Evolutionary conservation across 2,888 invertebrate genomes (phyloP), one percentile per base, ranked within the genome.

Genomic region (Fragum fragum): DNA sequence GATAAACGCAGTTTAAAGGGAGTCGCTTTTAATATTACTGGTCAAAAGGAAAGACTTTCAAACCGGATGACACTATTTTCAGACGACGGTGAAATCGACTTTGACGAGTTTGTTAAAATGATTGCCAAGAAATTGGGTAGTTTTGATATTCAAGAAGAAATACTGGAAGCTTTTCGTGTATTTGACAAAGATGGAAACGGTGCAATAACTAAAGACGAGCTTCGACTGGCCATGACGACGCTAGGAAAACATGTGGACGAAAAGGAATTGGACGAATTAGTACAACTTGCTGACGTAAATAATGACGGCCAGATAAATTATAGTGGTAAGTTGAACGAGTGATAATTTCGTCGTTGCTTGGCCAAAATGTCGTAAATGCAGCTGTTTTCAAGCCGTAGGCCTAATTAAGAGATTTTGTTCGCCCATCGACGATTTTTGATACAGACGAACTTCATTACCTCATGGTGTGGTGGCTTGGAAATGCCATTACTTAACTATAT

Each of bases 91-190:
- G 99, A 99, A 95, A 99, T 99, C 96, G 99, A 99, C 96, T 99
- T 99, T 96, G 99, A 99, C 93, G 99, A 99, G 96, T 99, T 99
- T 96, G 96, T 99, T 94, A 99, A 99, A 95, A 99, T 99, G 99
- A 99, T 99, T 99, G 99, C 99, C 94, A 97, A 99, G 95, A 99
- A 99, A 96, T 99, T 99, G 99, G 99, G 99, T 96, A 99, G 99
- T 96, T 99, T 99, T 90, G 99, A 99, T 96, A 93, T 98, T 95
- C 99, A 99, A 96, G 99, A 99, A 95, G 99, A 99, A 96, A 99
- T 99, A 95, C 97, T 99, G 95, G 99, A 99, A 96, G 99, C 99
- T 92, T 98, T 99, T 97, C 97, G 99, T 96, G 99, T 95, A 93
- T 99, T 99, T 96, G 99, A 61, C n/a, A 61, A 61, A 61, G 61